phyloP scores from a whole-genome alignment of 2,888 invertebrate genomes.

The Resseliella maxima region DNA sequence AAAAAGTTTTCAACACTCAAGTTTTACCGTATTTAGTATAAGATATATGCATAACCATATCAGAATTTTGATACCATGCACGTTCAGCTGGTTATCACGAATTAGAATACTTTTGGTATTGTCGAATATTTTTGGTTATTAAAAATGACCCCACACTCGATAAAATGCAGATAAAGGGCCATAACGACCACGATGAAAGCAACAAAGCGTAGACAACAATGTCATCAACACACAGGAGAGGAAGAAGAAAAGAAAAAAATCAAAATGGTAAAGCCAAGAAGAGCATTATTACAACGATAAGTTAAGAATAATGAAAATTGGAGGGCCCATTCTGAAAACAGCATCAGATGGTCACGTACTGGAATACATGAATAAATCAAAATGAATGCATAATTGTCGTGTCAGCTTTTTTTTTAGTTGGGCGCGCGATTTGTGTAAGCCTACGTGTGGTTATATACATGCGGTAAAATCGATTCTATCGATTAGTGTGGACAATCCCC shows the following conservation, averaged over 20 bases:
- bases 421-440: slow-evolving; percentile 28
- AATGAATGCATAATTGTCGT: slow-evolving; percentile 53
- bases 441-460: slow-evolving; percentile 37
- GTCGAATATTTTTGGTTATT: slow-evolving; percentile 36
- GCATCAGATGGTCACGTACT: slow-evolving; percentile 45
- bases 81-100: neutral
- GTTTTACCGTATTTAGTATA: neutral
- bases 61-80: neutral
- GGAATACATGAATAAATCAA: slow-evolving; percentile 55
- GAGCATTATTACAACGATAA: slow-evolving; percentile 15
- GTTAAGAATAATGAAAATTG: neutral
- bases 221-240: neutral
- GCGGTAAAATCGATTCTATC: slow-evolving; percentile 20
- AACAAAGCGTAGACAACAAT: neutral
- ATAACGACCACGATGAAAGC: slow-evolving; percentile 25
- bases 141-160: slow-evolving; percentile 9
- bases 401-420: slow-evolving; percentile 23
- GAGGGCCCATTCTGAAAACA: neutral
- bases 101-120: slow-evolving; percentile 19
- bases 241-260: neutral
- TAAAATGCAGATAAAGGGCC: neutral
- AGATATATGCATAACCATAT: neutral
- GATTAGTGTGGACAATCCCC: neutral
- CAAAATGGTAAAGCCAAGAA: neutral
- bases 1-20: slow-evolving; percentile 5